Conservation (phyloP, 2,797 vertebrate species). For the Melanotaenia nigrans region DNA sequence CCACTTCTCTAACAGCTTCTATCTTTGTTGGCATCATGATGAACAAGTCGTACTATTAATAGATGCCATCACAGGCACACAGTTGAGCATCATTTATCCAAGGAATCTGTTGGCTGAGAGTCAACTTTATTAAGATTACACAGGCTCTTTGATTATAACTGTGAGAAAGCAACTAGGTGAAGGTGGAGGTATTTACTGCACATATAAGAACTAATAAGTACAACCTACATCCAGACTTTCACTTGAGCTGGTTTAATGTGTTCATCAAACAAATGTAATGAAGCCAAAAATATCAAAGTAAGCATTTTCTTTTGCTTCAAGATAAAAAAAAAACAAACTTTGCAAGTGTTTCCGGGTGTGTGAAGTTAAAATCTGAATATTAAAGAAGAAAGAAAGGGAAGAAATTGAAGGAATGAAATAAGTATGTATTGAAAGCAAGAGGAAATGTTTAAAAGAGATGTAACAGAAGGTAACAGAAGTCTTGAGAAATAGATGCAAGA, state of each 20-base stretch:
- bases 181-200: neutral
- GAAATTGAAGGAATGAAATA: neutral
- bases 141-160: neutral
- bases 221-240: neutral
- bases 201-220: neutral
- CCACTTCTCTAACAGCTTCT: slow-evolving; percentile 9
- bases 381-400: neutral
- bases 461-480: too few relatives aligned
- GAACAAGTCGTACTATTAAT: slow-evolving; percentile 68
- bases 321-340: slow-evolving; percentile 3
- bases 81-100: slow-evolving; percentile 46
- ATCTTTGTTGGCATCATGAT: slow-evolving; percentile 47
- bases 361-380: neutral
- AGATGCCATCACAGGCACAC: slow-evolving; percentile 60
- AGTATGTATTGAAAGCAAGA: neutral
- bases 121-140: slow-evolving; percentile 28
- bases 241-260: neutral
- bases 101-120: slow-evolving; percentile 24
- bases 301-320: neutral
- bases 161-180: slow-evolving; percentile 1
- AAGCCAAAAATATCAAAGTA: neutral
- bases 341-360: neutral
- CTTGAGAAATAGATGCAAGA: too few relatives aligned
- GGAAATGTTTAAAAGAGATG: neutral
- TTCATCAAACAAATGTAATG: neutral